A percentile compares a stretch with the other conserved stretches of the same genome.
Conservation (phyloP, 2,888 invertebrate species). For the Ommatoiulus sabulosus region DNA sequence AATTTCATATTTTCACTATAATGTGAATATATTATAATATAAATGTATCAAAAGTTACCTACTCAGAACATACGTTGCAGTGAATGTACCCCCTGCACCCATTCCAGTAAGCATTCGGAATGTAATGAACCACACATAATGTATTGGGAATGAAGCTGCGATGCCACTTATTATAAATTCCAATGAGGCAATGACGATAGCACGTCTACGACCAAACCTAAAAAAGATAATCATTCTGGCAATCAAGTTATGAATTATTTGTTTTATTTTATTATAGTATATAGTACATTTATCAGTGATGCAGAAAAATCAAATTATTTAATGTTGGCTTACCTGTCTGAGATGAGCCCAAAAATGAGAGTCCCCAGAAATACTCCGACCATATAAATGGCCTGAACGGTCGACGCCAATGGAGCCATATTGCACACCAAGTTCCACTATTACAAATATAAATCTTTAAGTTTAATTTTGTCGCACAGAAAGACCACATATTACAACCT, state of each 20-base stretch:
- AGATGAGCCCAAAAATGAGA: slow-evolving; percentile 42
- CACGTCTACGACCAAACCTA: slow-evolving; percentile 49
- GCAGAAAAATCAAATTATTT: neutral
- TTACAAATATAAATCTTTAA: neutral
- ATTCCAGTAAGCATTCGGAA: slow-evolving; percentile 54
- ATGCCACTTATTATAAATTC: slow-evolving; percentile 44
- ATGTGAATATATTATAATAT: too few relatives aligned
- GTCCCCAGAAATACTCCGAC: slow-evolving; percentile 54
- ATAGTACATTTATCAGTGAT: too few relatives aligned
- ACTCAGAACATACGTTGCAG: slow-evolving; percentile 54
- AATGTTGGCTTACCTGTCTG: slow-evolving; percentile 48
- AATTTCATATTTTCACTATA: too few relatives aligned
- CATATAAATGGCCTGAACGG: slow-evolving; percentile 54
- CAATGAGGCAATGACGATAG: neutral
- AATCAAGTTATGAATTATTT: neutral
- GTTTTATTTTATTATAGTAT: too few relatives aligned
- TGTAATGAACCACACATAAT: slow-evolving; percentile 55
- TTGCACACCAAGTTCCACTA: slow-evolving; percentile 55
- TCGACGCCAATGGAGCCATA: slow-evolving; percentile 52
- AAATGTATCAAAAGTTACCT: neutral
- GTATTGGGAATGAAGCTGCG: slow-evolving; percentile 53
- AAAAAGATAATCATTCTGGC: neutral
- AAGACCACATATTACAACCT: too few relatives aligned
- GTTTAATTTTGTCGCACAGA: too few relatives aligned
- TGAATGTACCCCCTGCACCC: slow-evolving; percentile 53